Conservation (phyloP, 2,113 vertebrate genomes). For the Tenebrosternarchus preto region DNA sequence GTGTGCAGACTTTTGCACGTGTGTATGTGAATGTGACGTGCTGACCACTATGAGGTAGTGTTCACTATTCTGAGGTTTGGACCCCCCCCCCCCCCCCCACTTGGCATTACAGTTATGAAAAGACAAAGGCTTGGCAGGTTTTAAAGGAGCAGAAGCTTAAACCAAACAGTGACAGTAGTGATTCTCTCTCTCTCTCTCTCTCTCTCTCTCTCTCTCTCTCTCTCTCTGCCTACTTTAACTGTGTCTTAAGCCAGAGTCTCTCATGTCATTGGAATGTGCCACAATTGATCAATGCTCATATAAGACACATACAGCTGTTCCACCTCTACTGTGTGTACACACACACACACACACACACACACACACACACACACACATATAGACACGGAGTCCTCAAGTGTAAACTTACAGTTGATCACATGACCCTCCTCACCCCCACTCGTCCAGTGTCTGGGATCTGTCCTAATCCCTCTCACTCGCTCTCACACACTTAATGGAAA, state of each 20-base stretch:
- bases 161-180: conserved; percentile 27
- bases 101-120: conserved; percentile 75
- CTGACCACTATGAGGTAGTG: conserved; percentile 69
- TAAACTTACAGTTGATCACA: conserved; percentile 50
- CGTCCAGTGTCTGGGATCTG: conserved; percentile 36
- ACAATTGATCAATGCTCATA: conserved; percentile 43
- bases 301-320: conserved; percentile 32
- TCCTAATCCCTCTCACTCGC: conserved; percentile 43
- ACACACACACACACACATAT: conserved; percentile 5
- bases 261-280: conserved; percentile 40
- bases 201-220: conserved; percentile 9
- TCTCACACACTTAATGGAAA: conserved; percentile 41
- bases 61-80: conserved; percentile 75
- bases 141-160: conserved; percentile 72
- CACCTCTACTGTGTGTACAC: neutral
- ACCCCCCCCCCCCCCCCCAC: conserved; percentile 67
- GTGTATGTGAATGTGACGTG: conserved; percentile 34
- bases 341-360: conserved; percentile 2
- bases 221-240: conserved; percentile 10
- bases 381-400: conserved; percentile 13
- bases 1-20: neutral
- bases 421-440: conserved; percentile 29
- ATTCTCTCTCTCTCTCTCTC: conserved; percentile 25
- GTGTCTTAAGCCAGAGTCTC: conserved; percentile 7
- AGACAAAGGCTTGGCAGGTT: conserved; percentile 75